Evolutionary conservation across 2,888 invertebrate species (phyloP).

Genomic region (Tridacna gigas): DNA sequence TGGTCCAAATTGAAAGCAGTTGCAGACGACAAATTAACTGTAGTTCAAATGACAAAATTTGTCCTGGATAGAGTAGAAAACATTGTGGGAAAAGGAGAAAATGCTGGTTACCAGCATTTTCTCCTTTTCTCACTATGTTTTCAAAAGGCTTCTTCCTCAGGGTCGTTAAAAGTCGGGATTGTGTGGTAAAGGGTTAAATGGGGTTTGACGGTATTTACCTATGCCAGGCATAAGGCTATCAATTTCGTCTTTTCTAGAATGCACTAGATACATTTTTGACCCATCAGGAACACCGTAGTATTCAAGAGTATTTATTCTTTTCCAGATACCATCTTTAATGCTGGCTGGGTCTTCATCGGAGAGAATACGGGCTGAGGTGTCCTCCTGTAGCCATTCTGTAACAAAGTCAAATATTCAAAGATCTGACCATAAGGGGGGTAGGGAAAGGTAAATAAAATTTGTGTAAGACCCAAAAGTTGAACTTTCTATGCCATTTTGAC

Average conservation of each 20-base stretch:
- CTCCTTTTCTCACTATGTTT: background rate
- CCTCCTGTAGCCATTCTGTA: conserved; percentile 33
- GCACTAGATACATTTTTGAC: conserved; percentile 88
- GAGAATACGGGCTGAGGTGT: conserved; percentile 83
- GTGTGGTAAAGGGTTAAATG: too few relatives aligned
- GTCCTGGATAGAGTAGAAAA: too few relatives aligned
- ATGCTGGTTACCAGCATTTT: background rate
- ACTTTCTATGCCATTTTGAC: too few relatives aligned
- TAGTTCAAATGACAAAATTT: too few relatives aligned
- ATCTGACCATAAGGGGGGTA: background rate
- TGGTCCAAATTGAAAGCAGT: too few relatives aligned
- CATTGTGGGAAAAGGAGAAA: too few relatives aligned
- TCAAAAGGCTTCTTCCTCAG: too few relatives aligned
- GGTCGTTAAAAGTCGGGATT: too few relatives aligned
- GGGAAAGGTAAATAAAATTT: background rate
- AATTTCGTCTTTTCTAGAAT: conserved; percentile 12
- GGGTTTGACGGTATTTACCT: too few relatives aligned
- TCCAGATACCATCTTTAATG: conserved; percentile 97
- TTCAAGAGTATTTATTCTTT: conserved; percentile 97
- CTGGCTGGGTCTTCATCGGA: conserved; percentile 99
- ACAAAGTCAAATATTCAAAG: background rate
- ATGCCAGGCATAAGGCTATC: background rate
- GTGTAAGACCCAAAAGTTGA: background rate
- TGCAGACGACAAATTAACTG: too few relatives aligned
- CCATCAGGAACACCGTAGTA: conserved; percentile 97